These are phyloP conservation scores for Mesorhabditis spiculigera DNA, from an alignment of 2,888 invertebrate species.

Conservation along the genomic window DNA sequence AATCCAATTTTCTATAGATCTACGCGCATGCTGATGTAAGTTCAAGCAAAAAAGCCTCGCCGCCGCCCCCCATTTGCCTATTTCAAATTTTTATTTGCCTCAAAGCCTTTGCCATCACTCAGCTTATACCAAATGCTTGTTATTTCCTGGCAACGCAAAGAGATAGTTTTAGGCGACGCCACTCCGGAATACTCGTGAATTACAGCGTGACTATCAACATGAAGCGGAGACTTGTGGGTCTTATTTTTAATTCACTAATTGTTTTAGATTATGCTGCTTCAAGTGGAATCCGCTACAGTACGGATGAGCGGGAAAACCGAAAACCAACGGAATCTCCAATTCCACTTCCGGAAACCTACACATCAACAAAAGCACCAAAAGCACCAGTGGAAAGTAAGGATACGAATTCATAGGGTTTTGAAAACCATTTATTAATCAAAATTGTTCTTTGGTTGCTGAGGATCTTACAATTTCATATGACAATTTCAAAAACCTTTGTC, in stretches of 20 bases:
- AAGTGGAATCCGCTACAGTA: neutral
- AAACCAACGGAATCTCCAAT: neutral
- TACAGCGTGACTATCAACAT: neutral
- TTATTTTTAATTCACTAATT: neutral
- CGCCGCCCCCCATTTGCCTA: conserved; percentile 1
- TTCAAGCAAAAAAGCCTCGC: neutral
- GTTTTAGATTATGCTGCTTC: neutral
- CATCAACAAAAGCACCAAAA: too few relatives aligned
- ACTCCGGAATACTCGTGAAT: neutral
- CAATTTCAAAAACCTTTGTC: too few relatives aligned
- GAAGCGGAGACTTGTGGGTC: neutral
- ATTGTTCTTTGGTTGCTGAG: too few relatives aligned
- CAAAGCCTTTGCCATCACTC: conserved; percentile 2
- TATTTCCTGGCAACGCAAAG: neutral
- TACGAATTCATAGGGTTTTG: too few relatives aligned
- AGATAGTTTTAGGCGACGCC: neutral
- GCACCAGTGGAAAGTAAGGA: too few relatives aligned
- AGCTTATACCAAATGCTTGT: neutral
- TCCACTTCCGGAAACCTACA: too few relatives aligned
- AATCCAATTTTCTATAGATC: neutral
- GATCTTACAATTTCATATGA: too few relatives aligned
- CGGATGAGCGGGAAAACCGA: neutral
- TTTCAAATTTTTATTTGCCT: conserved; percentile 12
- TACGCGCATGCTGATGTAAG: neutral
- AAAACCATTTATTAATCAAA: too few relatives aligned